Evolutionary conservation across 1,140 invertebrate species (phyloP).

Genomic region (Aleiodes sp.): DNA sequence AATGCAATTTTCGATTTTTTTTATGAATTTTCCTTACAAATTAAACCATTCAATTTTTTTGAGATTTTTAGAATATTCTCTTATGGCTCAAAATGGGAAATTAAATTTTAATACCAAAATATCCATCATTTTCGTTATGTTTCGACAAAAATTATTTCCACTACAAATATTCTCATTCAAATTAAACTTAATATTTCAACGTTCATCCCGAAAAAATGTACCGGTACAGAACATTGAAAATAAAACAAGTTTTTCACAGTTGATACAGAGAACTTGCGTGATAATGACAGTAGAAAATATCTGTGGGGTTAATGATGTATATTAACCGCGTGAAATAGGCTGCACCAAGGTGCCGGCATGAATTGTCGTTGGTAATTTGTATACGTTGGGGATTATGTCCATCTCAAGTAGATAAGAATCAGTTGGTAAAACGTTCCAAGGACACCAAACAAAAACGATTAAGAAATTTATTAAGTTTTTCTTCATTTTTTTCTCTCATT

Average conservation of each 20-base stretch:
- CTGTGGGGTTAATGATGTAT: slow-evolving; percentile 24
- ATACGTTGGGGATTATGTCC: background rate
- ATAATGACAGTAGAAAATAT: slow-evolving; percentile 22
- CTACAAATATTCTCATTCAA: too few species aligned
- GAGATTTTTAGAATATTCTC: too few species aligned
- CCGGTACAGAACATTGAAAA: too few species aligned
- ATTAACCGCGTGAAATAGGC: slow-evolving; percentile 29
- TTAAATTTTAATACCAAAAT: too few species aligned
- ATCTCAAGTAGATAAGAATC: slow-evolving; percentile 9
- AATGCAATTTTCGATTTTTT: too few species aligned
- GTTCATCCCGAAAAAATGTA: background rate
- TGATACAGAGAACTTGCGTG: background rate
- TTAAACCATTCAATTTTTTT: too few species aligned
- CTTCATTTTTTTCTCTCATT: background rate
- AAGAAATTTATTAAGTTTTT: background rate
- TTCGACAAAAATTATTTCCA: too few species aligned
- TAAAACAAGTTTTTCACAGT: too few species aligned
- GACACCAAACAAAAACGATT: background rate
- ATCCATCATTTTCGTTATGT: too few species aligned
- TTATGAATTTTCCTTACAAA: too few species aligned
- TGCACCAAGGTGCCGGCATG: slow-evolving; percentile 24
- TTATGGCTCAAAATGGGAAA: too few species aligned
- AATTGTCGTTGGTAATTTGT: slow-evolving; percentile 32
- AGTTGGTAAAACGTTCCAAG: background rate
- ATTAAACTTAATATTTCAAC: background rate